Evolutionary conservation across 2,113 vertebrate species (phyloP), one percentile per base, ranked within the genome.

Genomic region (Oryzias woworae): DNA sequence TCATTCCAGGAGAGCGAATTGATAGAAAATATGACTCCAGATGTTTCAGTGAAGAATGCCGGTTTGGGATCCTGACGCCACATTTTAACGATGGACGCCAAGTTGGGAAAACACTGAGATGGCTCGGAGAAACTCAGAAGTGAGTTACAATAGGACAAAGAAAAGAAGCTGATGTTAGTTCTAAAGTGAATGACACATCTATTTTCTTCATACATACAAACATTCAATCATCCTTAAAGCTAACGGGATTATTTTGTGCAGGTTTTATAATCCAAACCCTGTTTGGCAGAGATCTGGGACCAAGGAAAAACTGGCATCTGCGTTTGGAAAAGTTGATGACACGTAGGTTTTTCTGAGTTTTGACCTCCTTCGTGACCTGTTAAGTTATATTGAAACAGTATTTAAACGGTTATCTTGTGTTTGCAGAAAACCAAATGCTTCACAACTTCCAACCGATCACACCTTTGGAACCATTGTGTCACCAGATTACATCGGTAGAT

Each of bases 51-150:
- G 91, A 87, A 71, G 88, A 92, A 67, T 84, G 79, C 47, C 62
- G 77, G 24, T 97, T 92, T 60, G 95, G 95, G 67, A 70, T 85
- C 23, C 66, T 82, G 69, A 95, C 93, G 0, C 93, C 94, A 58
- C 94, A 95, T 76, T 90, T 62, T 62, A 90, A 82, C 24, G 92
- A 96, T 58, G 96, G 96, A 0, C 66, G 76, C 62, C 77, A 47
- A 4, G 46, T 88, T 13, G 72, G 87, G 14, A 90, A 87, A 82
- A 85, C 66, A 26, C 89, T 97, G 31, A 72, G 28, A 0, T 95
- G 95, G 95, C 61, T 86, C 0, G 85, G 75, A 15, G 92, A 94
- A 66, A 58, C 85, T 1, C 79, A 90, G 56, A 90, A 26, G 94
- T 97, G 87, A 91, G 74, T 20, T 0, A 0, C 0, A 2, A 41